Evolutionary conservation across 2,113 vertebrate species (phyloP).

Genomic region (Antechinus flavipes): DNA sequence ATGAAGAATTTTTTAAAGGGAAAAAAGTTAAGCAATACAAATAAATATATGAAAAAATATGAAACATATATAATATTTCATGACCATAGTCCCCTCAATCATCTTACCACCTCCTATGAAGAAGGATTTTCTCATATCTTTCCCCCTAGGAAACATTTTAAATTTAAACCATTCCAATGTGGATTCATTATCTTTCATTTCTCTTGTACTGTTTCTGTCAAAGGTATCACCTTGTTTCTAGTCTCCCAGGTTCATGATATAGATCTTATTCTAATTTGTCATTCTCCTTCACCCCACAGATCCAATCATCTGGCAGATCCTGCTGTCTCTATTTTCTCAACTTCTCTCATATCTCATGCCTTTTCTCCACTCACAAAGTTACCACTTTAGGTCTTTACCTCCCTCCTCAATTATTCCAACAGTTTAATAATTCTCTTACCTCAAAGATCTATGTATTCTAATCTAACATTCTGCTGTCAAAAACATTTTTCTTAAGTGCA

Average conservation of each 20-base stretch:
- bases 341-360: background rate
- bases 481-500: background rate
- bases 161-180: background rate
- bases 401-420: background rate
- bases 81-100: background rate
- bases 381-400: background rate
- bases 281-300: background rate
- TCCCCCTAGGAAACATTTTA: background rate
- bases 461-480: background rate
- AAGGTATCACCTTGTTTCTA: background rate
- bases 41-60: background rate
- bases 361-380: background rate
- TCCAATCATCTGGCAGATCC: background rate
- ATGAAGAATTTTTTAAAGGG: background rate
- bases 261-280: background rate
- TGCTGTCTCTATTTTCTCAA: background rate
- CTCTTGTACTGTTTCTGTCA: background rate
- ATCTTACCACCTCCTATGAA: background rate
- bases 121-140: background rate
- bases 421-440: background rate
- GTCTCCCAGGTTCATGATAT: background rate
- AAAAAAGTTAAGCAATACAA: background rate
- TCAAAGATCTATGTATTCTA: background rate
- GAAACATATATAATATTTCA: background rate
- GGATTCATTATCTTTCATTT: background rate